Percentiles rank a stretch among this genome's conserved stretches.
Conservation (phyloP, 2,888 invertebrate genomes). For the Cordilura impudica region DNA sequence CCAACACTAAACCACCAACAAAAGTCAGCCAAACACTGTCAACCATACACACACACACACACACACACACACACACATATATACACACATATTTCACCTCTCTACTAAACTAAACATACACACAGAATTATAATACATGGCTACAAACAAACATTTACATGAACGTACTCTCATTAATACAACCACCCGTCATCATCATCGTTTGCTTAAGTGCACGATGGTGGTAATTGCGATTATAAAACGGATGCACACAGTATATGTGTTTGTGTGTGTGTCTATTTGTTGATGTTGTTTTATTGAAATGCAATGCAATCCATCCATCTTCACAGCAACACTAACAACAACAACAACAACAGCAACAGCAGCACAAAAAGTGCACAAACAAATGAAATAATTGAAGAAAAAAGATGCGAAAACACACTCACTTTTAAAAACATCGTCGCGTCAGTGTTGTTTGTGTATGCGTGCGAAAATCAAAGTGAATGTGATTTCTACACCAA, state of each 20-base stretch:
- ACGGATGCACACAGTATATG: conserved; percentile 47
- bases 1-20: conserved; percentile 17
- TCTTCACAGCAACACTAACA: background rate
- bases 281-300: conserved; percentile 12
- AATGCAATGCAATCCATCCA: conserved; percentile 31
- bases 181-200: conserved; percentile 18
- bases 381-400: conserved; percentile 11
- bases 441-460: background rate
- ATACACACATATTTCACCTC: background rate
- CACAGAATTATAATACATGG: background rate
- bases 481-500: background rate
- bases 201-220: conserved; percentile 30
- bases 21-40: background rate
- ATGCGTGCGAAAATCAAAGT: background rate
- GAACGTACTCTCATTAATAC: background rate
- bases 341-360: background rate
- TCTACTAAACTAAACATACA: background rate
- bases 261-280: background rate
- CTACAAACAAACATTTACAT: conserved; percentile 1
- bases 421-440: background rate
- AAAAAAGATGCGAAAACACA: conserved; percentile 23
- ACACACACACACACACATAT: background rate
- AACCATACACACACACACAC: background rate
- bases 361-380: background rate
- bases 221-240: conserved; percentile 53